These are phyloP conservation scores for Acrocephalus arundinaceus DNA, from an alignment of 2,113 vertebrate species.

Conservation along the genomic window DNA sequence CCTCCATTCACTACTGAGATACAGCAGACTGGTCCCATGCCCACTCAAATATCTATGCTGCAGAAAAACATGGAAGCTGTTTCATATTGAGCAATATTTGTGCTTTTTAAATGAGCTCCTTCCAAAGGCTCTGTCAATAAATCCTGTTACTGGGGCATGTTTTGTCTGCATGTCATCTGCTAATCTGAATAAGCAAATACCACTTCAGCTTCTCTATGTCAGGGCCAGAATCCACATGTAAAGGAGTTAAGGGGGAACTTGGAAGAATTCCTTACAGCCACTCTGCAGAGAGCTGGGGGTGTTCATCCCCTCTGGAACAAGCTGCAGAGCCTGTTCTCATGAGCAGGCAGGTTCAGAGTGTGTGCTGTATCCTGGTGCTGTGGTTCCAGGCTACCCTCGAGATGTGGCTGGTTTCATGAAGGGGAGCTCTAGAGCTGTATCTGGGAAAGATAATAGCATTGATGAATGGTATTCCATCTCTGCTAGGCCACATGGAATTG, in stretches of 20 bases:
- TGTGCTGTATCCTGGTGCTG: not conserved
- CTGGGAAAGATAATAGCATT: not conserved
- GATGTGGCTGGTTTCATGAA: not conserved
- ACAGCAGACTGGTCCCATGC: not conserved
- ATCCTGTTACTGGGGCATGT: not conserved
- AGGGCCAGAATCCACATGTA: not conserved
- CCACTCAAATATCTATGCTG: not conserved
- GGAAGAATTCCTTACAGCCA: not conserved
- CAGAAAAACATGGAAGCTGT: not conserved
- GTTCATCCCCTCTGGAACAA: not conserved
- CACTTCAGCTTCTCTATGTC: not conserved
- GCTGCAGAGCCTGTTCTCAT: not conserved
- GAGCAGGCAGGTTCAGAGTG: not conserved
- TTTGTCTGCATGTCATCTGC: not conserved
- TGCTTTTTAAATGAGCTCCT: not conserved
- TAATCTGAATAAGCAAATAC: conserved; percentile 12
- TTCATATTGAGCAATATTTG: conserved; percentile 8
- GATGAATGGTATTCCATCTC: not conserved
- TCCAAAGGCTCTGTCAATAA: conserved; percentile 24
- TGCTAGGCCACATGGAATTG: not conserved
- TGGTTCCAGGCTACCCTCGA: not conserved
- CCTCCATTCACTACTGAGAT: not conserved
- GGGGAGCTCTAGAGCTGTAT: not conserved
- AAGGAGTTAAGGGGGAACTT: not conserved
- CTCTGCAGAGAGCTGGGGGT: not conserved